Conservation (phyloP, 1,140 invertebrate species). For the Bradysia coprophila region DNA sequence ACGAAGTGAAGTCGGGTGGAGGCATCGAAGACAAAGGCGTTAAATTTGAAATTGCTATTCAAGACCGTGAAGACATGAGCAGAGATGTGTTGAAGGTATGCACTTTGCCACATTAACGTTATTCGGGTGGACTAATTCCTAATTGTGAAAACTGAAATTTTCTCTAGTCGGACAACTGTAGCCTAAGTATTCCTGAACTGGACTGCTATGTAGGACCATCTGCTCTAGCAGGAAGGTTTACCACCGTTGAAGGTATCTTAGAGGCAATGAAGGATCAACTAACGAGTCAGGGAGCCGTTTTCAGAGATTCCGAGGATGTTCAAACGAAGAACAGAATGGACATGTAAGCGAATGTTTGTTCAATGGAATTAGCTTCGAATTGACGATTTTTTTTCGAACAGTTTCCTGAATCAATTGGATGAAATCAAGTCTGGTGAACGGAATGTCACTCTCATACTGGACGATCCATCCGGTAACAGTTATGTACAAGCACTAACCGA, state of each 20-base stretch:
- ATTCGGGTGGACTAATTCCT: no score
- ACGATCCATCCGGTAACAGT: conserved; percentile 95
- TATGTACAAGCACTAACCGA: conserved; percentile 78
- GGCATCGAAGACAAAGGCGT: conserved; percentile 76
- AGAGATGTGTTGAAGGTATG: conserved; percentile 82
- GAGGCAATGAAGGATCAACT: conserved; percentile 49
- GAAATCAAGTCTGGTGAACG: conserved; percentile 43
- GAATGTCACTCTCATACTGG: conserved; percentile 61
- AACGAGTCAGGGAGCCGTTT: conserved; percentile 40
- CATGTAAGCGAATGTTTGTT: no score
- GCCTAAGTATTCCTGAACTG: conserved; percentile 73
- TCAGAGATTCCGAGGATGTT: conserved; percentile 50
- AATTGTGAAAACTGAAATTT: conserved; percentile 1
- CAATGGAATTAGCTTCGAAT: no score
- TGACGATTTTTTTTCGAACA: no score
- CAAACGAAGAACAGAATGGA: conserved; percentile 32
- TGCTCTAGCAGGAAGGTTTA: conserved; percentile 84
- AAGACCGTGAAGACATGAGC: conserved; percentile 57
- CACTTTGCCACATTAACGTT: neutral
- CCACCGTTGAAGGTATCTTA: conserved; percentile 80
- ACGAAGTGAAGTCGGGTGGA: conserved; percentile 87
- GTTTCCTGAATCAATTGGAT: conserved; percentile 50
- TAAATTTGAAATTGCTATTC: conserved; percentile 57
- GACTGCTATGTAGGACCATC: conserved; percentile 71
- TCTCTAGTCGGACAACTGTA: conserved; percentile 74